Base-by-base conservation (phyloP, 2,113 vertebrate species). In the Tragelaphus buxtoni region DNA sequence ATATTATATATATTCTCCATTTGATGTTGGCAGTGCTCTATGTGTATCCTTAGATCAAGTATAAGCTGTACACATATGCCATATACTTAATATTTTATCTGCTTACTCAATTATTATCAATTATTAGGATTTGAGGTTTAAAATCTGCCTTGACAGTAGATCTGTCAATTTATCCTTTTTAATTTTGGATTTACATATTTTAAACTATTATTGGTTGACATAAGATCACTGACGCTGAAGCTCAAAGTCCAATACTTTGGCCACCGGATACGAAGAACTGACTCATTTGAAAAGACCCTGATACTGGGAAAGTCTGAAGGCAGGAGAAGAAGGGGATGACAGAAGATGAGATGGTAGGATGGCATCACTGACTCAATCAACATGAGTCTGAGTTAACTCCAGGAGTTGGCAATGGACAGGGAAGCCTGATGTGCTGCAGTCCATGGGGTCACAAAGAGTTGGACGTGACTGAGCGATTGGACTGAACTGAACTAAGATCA, bases 161-260 rank as follows among this genome's bases (percentile, higher is more conserved):
- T 77, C 88, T 77, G 16, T 88, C 49, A 51, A 16, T 63, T 17
- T n/a, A 51, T 14, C 11, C 56, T 72, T 72, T 88, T 91, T 47
- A 91, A 49, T 77, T 51, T 88, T 88, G 56, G 28, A 14, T 88
- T 83, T 28, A 30, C 7, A 30, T 42, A 87, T 63, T 87, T 90
- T 74, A 51, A 91, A 83, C 20, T 77, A 42, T 35, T 60, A 45
- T 24, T 63, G 32, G 26, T 39, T 97, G 39, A 42, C 42, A 60
- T 1, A 88, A 61, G 14, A 39, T 69, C n/a, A 69, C 65, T 22
- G 65, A 69, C 12, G 65, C n/a, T 39, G n/a, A 69, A 39, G 65
- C n/a, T 69, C 18, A 39, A 69, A 69, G n/a, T 69, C 65, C 65
- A 69, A 39, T 69, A 69, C 9, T 69, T 39, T 69, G 65, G 18